Base-by-base conservation (phyloP, 2,113 vertebrate species). In the Hypomesus transpacificus region DNA sequence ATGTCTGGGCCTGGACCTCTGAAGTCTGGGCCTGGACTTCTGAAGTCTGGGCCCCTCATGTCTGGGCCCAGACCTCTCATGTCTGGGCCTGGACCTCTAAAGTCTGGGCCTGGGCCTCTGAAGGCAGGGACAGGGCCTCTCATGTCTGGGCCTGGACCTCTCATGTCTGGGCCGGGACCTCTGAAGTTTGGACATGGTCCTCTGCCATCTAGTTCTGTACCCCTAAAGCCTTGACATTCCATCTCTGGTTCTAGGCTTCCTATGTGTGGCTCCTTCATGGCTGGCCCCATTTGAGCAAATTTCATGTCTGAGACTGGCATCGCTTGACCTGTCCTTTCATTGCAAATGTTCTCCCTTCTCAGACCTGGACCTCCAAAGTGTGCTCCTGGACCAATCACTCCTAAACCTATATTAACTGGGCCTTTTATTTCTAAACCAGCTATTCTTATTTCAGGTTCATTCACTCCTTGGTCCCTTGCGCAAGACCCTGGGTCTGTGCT, bases 11-110 rank as follows among this genome's bases (percentile, higher is more conserved):
- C 46, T 6, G 75, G 22, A 26, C 21, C 21, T 17, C 24, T 61
- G 4, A 61, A 3, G 26, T 61, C 24, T 26, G 24, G 11, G 14
- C 59, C 17, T 1, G 63, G 11, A 24, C 57, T 56, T 68, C 8
- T 62, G 69, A 64, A 26, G 62, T 75, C 51, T 75, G 78, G 68
- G 16, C 46, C 58, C 69, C 34, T 26, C 70, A 71, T 17, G 31
- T 65, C 57, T n/a, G 79, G 6, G 69, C 0, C 70, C 81, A 81
- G 74, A 73, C 56, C 24, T 69, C 83, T 67, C 58, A 56, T 17
- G 66, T n/a, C 11, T 69, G 22, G 18, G 34, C 61, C 24, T 16
- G 60, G 22, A 62, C 26, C 26, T 28, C 24, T 28, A 1, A 62
- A 3, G 16, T 34, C 60, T 28, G 31, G 31, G 31, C 31, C 4